Evolutionary conservation across 2,797 vertebrate genomes (phyloP), one percentile per base, ranked within the genome.

Genomic region (Myripristis jacobus): DNA sequence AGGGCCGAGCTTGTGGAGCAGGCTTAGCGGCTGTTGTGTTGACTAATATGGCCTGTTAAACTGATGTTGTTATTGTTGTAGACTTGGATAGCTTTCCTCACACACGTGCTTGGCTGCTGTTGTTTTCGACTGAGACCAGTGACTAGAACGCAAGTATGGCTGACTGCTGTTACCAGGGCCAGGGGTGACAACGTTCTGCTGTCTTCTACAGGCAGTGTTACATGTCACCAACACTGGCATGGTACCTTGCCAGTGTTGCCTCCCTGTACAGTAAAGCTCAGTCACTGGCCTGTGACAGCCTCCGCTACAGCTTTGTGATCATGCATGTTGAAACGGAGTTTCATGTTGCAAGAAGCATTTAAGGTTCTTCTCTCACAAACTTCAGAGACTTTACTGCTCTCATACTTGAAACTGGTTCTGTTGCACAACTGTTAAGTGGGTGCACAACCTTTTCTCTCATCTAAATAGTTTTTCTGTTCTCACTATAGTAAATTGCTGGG

Each of bases 31-130:
- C 88, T 87, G 83, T 74, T 76, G 66, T 67, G 65, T 56, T 66
- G 57, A 43, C 75, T 69, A 66, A 31, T 67, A 19, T 18, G 58
- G 19, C 61, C 66, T 66, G 62, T 73, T 70, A 19, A 58, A 41
- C 72, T 65, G 57, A 73, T 83, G 75, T 60, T 77, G 47, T 70
- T 79, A 44, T 80, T 77, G 85, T 81, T 9, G 1, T 24, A 11
- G 75, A 73, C 70, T 64, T 70, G 59, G 82, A 86, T 76, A 59
- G 64, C 54, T 70, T 83, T 78, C 81, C 72, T 64, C 77, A 69
- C 60, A 76, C 70, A 66, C 71, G 80, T 83, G 85, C 88, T 51
- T 59, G 58, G 18, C 89, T 85, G 89, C 86, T 91, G 91, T 83
- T 87, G 88, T 89, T 86, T 84, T 82, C 79, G 70, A 79, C 71